Evolutionary conservation across 2,797 vertebrate genomes (phyloP).

Genomic region (Valencia hispanica): DNA sequence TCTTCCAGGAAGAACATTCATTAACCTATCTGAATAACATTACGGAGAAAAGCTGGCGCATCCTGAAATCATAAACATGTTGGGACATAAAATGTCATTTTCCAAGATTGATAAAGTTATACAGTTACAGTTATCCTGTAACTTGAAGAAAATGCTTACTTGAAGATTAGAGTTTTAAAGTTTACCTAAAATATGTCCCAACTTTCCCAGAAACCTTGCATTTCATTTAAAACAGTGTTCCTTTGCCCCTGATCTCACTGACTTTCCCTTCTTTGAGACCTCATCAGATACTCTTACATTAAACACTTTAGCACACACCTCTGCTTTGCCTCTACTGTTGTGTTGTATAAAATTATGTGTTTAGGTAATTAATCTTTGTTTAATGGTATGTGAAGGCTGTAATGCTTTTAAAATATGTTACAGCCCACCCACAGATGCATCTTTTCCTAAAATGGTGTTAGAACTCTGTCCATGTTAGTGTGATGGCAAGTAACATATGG

Average conservation of each 20-base stretch:
- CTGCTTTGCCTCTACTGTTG: too few relatives aligned
- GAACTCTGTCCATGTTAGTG: too few relatives aligned
- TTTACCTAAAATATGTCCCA: neutral
- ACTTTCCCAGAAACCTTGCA: neutral
- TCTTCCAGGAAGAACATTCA: neutral
- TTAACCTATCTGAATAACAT: neutral
- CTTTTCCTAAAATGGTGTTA: too few relatives aligned
- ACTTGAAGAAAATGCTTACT: neutral
- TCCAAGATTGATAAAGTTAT: neutral
- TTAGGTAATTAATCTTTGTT: too few relatives aligned
- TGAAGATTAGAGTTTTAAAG: neutral
- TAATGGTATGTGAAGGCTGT: too few relatives aligned
- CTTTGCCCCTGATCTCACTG: neutral
- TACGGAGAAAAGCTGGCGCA: neutral
- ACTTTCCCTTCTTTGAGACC: too few relatives aligned
- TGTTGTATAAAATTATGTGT: too few relatives aligned
- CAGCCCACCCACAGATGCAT: too few relatives aligned
- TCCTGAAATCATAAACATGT: constrained; percentile 5
- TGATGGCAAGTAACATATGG: too few relatives aligned
- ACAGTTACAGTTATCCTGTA: constrained; percentile 1
- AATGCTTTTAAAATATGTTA: too few relatives aligned
- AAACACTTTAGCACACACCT: too few relatives aligned
- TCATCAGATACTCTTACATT: too few relatives aligned
- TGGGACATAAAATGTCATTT: neutral
- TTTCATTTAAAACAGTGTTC: neutral